Evolutionary conservation across 1,140 invertebrate species (phyloP).

Genomic region (Drosophila pallidifrons): DNA sequence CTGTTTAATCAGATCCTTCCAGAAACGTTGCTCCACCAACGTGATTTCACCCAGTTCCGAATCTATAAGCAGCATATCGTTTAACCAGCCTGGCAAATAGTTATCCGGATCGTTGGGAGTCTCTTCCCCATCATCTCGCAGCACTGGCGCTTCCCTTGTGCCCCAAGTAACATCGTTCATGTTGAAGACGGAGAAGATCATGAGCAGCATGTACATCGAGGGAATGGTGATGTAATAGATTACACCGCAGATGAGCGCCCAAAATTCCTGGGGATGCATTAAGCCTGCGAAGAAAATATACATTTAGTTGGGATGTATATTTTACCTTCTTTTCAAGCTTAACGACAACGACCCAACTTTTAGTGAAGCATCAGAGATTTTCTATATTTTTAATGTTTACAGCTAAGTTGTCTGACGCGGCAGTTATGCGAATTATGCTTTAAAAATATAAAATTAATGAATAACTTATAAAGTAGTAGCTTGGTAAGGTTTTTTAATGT

Average conservation of each 20-base stretch:
- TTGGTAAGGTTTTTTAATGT: too few species aligned
- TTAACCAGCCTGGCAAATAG: conserved; percentile 89
- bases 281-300: conserved; percentile 85
- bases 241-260: conserved; percentile 91
- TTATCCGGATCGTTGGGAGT: conserved; percentile 40
- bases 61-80: conserved; percentile 88
- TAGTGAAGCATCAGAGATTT: too few species aligned
- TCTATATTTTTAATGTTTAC: too few species aligned
- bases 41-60: conserved; percentile 88
- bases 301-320: neutral
- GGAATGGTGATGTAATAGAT: conserved; percentile 97
- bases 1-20: conserved; percentile 90
- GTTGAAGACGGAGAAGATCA: conserved; percentile 96
- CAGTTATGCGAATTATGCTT: too few species aligned
- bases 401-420: too few species aligned
- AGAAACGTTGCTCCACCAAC: conserved; percentile 89
- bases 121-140: conserved; percentile 53
- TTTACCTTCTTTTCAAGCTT: too few species aligned
- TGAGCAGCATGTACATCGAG: conserved; percentile 96
- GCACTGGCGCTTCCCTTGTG: conserved; percentile 90
- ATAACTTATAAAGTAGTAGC: too few species aligned
- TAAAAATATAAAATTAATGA: too few species aligned
- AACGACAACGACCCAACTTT: too few species aligned
- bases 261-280: conserved; percentile 94
- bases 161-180: conserved; percentile 96